These are phyloP conservation scores for Saccopteryx bilineata DNA, from an alignment of 2,113 vertebrate species.

Conservation along the genomic window DNA sequence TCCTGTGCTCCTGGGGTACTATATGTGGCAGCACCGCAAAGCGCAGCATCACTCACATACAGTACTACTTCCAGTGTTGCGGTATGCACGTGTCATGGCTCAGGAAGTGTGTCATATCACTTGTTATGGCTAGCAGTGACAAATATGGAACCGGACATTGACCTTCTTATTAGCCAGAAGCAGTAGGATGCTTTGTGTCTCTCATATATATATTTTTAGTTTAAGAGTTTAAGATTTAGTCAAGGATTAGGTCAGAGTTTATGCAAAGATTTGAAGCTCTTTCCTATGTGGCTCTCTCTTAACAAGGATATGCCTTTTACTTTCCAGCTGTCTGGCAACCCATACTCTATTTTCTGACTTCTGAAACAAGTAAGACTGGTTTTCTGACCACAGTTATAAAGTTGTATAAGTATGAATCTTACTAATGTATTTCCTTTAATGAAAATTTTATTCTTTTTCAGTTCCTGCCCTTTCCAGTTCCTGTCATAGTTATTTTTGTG, in stretches of 20 bases:
- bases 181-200: background rate
- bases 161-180: too few relatives aligned
- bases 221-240: background rate
- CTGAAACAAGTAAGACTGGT: background rate
- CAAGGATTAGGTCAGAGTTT: background rate
- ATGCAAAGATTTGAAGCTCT: background rate
- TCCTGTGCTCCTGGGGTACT: too few relatives aligned
- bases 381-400: background rate
- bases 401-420: background rate
- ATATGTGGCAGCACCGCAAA: too few relatives aligned
- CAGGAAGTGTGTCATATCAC: too few relatives aligned
- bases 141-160: too few relatives aligned
- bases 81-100: too few relatives aligned
- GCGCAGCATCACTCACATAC: too few relatives aligned
- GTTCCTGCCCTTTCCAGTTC: background rate
- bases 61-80: too few relatives aligned
- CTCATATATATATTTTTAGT: background rate
- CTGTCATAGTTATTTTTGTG: background rate
- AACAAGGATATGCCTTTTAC: background rate
- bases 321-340: background rate
- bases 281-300: background rate
- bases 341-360: background rate
- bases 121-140: too few relatives aligned
- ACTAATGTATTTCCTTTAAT: background rate
- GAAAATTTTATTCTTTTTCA: background rate